Conservation (phyloP, 2,113 vertebrate genomes). For the Aix galericulata region DNA sequence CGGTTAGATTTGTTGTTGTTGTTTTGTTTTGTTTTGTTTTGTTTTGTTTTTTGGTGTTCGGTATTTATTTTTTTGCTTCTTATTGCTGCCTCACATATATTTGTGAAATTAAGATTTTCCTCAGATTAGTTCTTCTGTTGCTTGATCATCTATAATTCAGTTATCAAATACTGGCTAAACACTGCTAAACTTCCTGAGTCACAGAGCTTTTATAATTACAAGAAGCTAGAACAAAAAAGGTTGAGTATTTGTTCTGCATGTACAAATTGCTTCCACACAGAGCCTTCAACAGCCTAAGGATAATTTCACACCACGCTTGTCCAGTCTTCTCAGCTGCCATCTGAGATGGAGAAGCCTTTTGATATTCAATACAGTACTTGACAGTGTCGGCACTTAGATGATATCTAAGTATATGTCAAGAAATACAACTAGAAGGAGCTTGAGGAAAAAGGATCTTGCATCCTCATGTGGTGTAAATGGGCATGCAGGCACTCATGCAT, state of each 20-base stretch:
- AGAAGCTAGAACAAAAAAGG: conserved; percentile 46
- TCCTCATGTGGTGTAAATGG: neutral
- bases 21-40: neutral
- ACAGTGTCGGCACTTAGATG: conserved; percentile 2
- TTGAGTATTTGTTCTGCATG: conserved; percentile 32
- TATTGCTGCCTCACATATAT: neutral
- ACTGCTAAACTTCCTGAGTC: conserved; percentile 17
- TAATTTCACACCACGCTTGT: conserved; percentile 41
- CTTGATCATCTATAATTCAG: neutral
- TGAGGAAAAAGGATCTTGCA: neutral
- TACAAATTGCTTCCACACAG: conserved; percentile 37
- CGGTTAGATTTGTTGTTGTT: neutral
- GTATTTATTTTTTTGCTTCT: neutral
- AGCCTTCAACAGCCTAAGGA: conserved; percentile 19
- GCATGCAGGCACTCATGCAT: accelerated
- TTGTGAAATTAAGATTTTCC: neutral
- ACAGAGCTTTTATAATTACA: conserved; percentile 39
- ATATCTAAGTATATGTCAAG: neutral
- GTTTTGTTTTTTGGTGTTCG: neutral
- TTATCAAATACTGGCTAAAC: neutral
- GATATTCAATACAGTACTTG: conserved; percentile 50
- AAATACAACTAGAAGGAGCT: neutral
- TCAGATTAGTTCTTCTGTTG: neutral
- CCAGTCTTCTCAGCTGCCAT: conserved; percentile 40
- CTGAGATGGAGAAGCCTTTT: conserved; percentile 46